Evolutionary conservation across 2,797 vertebrate species (phyloP), one percentile per base, ranked within the genome.

Genomic region (Ficedula albicollis): DNA sequence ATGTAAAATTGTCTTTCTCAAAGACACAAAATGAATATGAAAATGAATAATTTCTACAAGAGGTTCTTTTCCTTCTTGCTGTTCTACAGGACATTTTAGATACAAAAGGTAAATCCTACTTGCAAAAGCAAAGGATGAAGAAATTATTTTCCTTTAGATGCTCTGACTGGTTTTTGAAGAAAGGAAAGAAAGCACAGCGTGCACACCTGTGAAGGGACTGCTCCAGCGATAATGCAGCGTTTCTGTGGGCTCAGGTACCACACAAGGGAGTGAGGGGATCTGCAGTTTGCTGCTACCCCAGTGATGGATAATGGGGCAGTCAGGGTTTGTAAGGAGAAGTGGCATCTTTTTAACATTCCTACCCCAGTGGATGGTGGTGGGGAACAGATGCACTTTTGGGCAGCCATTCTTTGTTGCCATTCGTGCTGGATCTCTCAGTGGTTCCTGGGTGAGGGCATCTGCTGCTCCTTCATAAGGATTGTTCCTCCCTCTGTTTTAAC

Each of bases 51-150:
- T 76, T 83, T 95, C 91, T 81, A 39, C 56, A 54, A 34, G 34
- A 56, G 9, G 2, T 64, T 94, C 25, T 73, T 85, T 90, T 82
- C 7, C 62, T 63, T 64, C 36, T 89, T 70, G 9, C 27, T 76
- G 52, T 77, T 88, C 73, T 91, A 36, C n/a, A 48, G 36, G 62
- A 89, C 84, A 55, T 78, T 81, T 87, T 81, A 93, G 43, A 48
- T 58, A 63, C 13, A 13, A 56, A 58, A 80, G 25, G 19, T 72
- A 59, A 95, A 90, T 83, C 55, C 32, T 91, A 17, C 52, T 84
- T 85, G 36, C 48, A 77, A 84, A 95, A 88, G 17, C 51, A 74
- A 68, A 92, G 20, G 23, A 38, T 72, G 87, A 77, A 74, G 38
- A 51, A 89, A 48, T 77, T 73, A 8, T 49, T 75, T 89, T 87